Base-by-base conservation (phyloP, 2,888 invertebrate species). In the Agelastica alni region DNA sequence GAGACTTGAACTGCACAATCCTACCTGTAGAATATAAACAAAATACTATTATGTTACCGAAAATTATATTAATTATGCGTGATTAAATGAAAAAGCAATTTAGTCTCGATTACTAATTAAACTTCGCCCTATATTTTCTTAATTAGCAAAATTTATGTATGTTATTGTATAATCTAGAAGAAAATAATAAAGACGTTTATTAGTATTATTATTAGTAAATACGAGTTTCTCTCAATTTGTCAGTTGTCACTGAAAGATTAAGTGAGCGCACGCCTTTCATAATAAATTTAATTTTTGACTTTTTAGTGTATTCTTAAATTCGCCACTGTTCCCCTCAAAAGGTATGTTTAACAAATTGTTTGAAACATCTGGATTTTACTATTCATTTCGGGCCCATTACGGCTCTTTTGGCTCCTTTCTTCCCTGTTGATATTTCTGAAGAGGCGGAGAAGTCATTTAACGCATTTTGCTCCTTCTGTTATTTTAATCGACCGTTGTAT, bases 311-410 rank as follows among this genome's bases (percentile, higher is more conserved):
- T 52, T 54, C 53, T 45, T 31, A 43, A 34, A 30, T 26, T 16
- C 39, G 17, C 13, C 16, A 13, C 43, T 36, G 47, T 32, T 45
- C 42, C 47, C 47, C 46, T 49, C 56, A 58, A 59, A 61, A 62
- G 62, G 55, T 59, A 58, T 63, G 62, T 65, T 62, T 62, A 61
- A 54, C 57, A 57, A 64, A 65, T 63, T 60, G 63, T 56, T 51
- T 52, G 55, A 60, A 62, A 65, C 65, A 65, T 65, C 65, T 65
- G 65, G 60, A 54, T 56, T 51, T 60, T 54, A 54, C 56, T 57
- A 62, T 62, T 62, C 60, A 63, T 56, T 51, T 43, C 55, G 58
- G 53, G 54, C 53, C 57, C 22, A 53, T 60, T 60, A 48, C 36
- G 41, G 56, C 36, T 53, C 48, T 44, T n/a, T 47, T 47, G 47